These are phyloP conservation scores for Syrmaticus mikado DNA, from an alignment of 2,113 vertebrate species.

Conservation along the genomic window DNA sequence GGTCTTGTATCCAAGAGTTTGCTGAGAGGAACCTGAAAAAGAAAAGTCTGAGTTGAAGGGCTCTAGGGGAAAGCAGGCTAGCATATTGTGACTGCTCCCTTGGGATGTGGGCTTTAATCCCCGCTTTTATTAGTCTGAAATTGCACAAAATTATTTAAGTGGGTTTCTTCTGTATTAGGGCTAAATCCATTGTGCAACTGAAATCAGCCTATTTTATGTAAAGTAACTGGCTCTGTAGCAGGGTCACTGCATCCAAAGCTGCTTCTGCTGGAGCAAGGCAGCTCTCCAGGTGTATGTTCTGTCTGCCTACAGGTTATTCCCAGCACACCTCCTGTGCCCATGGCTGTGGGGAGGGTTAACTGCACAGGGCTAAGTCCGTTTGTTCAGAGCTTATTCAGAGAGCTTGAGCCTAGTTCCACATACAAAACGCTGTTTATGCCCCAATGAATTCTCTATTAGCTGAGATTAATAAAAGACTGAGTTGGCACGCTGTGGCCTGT, in stretches of 20 bases:
- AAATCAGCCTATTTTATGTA: rapidly evolving
- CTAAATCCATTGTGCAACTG: not conserved
- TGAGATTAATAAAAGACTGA: not conserved
- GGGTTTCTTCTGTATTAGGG: not conserved
- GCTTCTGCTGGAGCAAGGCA: not conserved
- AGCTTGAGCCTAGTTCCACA: not conserved
- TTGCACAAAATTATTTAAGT: not conserved
- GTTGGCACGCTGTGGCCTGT: not conserved
- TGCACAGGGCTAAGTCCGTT: not conserved
- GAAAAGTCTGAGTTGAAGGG: not conserved
- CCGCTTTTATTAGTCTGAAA: not conserved
- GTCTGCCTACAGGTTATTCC: not conserved
- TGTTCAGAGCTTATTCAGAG: not conserved
- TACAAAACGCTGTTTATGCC: not conserved
- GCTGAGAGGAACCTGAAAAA: not conserved
- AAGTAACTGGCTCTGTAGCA: rapidly evolving
- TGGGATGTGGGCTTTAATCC: not conserved
- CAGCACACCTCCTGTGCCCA: rapidly evolving
- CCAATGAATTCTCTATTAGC: not conserved
- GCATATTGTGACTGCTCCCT: not conserved
- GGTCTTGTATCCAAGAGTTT: rapidly evolving
- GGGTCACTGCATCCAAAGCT: rapidly evolving
- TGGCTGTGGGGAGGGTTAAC: rapidly evolving
- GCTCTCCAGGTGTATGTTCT: too few species aligned
- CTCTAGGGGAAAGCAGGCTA: not conserved